Percentiles rank a stretch among this genome's conserved stretches.
These are phyloP conservation scores for Tetranychus piercei DNA, from an alignment of 2,888 invertebrate genomes.

Conservation along the genomic window DNA sequence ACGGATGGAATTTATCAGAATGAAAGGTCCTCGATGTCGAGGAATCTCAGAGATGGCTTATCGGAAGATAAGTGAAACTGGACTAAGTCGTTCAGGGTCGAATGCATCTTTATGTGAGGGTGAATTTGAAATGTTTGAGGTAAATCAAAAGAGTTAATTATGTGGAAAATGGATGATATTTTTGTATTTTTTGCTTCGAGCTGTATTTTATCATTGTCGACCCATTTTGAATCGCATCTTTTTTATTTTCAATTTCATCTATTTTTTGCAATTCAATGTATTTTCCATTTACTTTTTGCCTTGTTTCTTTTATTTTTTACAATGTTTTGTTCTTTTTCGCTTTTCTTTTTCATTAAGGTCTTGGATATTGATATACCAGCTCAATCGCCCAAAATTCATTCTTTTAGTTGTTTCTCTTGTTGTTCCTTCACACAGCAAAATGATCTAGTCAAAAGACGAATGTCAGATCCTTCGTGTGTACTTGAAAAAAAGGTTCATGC, in stretches of 20 bases:
- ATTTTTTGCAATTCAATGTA: constrained; percentile 44
- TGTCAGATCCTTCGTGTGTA: constrained; percentile 84
- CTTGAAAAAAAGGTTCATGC: constrained; percentile 63
- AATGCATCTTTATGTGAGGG: background rate
- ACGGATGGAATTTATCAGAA: constrained; percentile 78
- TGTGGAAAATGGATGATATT: constrained; percentile 73
- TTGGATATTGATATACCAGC: constrained; percentile 18
- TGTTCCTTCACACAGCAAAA: constrained; percentile 20
- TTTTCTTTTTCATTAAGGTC: constrained; percentile 6
- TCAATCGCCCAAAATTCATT: constrained; percentile 7
- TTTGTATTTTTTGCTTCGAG: constrained; percentile 53
- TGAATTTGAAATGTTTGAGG: background rate
- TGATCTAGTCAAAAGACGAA: constrained; percentile 44
- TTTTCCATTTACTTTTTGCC: background rate
- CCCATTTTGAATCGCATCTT: background rate
- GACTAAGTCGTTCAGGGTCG: constrained; percentile 31
- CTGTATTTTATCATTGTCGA: constrained; percentile 40
- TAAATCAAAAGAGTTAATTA: constrained; percentile 37
- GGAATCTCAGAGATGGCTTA: constrained; percentile 96
- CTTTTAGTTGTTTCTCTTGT: constrained; percentile 14
- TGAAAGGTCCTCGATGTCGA: constrained; percentile 92
- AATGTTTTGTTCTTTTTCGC: background rate
- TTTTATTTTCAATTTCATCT: background rate
- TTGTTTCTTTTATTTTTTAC: background rate
- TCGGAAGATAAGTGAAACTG: constrained; percentile 69